A percentile compares a stretch with the other conserved stretches of the same genome.
These are phyloP conservation scores for Equus przewalskii DNA, from an alignment of 2,113 vertebrate genomes.

Conservation along the genomic window DNA sequence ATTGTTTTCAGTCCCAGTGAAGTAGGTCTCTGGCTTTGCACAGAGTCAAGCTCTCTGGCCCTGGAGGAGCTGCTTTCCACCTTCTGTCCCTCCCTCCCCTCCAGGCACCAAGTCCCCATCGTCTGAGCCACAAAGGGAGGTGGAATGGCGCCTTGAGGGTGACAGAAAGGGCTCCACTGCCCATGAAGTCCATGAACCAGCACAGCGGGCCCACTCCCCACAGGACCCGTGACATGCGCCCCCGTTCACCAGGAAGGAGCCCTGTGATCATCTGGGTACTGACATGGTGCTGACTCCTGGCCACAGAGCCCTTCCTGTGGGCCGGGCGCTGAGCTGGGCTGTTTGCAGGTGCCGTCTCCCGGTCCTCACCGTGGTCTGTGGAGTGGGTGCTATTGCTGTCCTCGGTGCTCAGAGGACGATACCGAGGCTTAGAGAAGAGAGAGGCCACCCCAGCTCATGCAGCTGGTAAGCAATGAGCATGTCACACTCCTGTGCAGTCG, in stretches of 20 bases:
- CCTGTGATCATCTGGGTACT: rapidly evolving
- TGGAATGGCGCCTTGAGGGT: not conserved
- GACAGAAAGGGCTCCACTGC: not conserved
- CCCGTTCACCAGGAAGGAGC: rapidly evolving
- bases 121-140: not conserved
- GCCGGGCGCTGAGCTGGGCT: rapidly evolving
- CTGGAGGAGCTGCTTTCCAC: not conserved
- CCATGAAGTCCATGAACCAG: not conserved
- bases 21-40: not conserved
- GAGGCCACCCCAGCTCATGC: not conserved
- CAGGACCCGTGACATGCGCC: rapidly evolving
- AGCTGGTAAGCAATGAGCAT: not conserved
- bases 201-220: rapidly evolving
- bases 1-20: conserved; percentile 30
- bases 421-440: too few species aligned
- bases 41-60: not conserved
- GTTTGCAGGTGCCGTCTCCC: not conserved
- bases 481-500: rapidly evolving
- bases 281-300: rapidly evolving
- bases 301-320: not conserved
- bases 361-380: not conserved
- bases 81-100: not conserved
- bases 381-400: rapidly evolving
- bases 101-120: not conserved
- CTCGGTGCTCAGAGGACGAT: not conserved